These are phyloP conservation scores for Chironomus tentans DNA, from an alignment of 2,888 invertebrate genomes.

Conservation along the genomic window DNA sequence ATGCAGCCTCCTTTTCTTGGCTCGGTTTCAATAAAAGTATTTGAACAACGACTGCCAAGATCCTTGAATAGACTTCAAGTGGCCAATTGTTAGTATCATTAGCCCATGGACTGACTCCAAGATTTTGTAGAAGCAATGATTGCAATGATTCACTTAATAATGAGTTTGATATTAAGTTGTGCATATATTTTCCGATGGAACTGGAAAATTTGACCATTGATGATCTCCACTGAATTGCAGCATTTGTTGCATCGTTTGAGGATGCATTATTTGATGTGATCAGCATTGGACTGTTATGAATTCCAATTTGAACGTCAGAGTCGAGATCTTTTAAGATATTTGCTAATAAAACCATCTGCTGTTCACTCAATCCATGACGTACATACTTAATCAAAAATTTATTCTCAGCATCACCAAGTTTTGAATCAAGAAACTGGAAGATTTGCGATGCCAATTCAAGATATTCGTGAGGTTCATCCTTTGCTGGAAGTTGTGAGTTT, in stretches of 20 bases:
- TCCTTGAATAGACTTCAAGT: constrained; percentile 67
- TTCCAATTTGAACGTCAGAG: constrained; percentile 61
- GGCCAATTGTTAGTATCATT: constrained; percentile 63
- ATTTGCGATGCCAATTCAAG: constrained; percentile 79
- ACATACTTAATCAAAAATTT: constrained; percentile 55
- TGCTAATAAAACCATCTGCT: constrained; percentile 80
- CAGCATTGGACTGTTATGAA: background rate
- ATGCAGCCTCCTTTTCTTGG: constrained; percentile 79
- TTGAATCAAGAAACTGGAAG: constrained; percentile 73
- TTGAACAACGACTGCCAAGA: constrained; percentile 72
- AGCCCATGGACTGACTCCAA: constrained; percentile 66
- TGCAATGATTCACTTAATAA: constrained; percentile 59
- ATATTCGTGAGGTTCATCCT: constrained; percentile 77
- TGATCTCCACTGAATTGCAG: constrained; percentile 39
- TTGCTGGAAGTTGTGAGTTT: constrained; percentile 56
- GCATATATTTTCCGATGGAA: constrained; percentile 42
- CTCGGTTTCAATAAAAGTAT: constrained; percentile 70
- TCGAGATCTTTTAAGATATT: constrained; percentile 86
- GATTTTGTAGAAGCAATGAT: constrained; percentile 59
- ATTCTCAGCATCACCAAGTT: constrained; percentile 50
- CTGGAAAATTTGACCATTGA: constrained; percentile 42
- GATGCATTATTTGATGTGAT: constrained; percentile 4
- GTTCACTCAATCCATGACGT: constrained; percentile 62
- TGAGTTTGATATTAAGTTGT: constrained; percentile 63
- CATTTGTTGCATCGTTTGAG: constrained; percentile 5